Conservation (phyloP, 1,140 invertebrate genomes). For the Riptortus pedestris region DNA sequence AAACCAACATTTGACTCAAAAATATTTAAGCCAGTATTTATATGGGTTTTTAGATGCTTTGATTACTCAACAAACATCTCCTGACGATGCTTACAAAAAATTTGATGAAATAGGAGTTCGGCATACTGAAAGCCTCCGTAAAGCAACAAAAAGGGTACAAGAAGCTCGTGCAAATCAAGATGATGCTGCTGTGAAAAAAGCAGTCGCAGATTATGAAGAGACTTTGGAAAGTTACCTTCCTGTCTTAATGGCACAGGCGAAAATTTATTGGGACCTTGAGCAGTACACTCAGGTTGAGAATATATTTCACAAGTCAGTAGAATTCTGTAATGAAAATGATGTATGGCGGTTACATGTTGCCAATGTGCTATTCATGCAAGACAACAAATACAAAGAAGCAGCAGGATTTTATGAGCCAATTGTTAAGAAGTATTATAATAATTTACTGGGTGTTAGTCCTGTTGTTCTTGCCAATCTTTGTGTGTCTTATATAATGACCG, state of each 20-base stretch:
- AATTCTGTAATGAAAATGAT: conserved; percentile 96
- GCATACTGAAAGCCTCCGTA: conserved; percentile 80
- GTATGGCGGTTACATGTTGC: conserved; percentile 96
- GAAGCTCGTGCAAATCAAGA: conserved; percentile 79
- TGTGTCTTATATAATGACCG: conserved; percentile 98
- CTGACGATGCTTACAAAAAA: conserved; percentile 93
- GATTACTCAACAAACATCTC: conserved; percentile 94
- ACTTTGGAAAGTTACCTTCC: conserved; percentile 74
- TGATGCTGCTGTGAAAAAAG: conserved; percentile 78
- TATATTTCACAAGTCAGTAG: conserved; percentile 89
- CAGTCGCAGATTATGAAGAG: conserved; percentile 87
- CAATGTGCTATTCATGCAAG: conserved; percentile 98
- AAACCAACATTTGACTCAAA: conserved; percentile 93
- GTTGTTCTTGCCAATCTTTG: conserved; percentile 97
- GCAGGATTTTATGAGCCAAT: conserved; percentile 97
- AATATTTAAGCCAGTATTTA: conserved; percentile 84
- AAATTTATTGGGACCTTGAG: conserved; percentile 97
- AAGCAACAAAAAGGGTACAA: conserved; percentile 86
- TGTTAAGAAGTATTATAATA: conserved; percentile 91
- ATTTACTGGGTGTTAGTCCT: conserved; percentile 85
- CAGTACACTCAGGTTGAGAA: conserved; percentile 92
- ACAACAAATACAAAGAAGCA: conserved; percentile 96
- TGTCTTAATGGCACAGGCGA: conserved; percentile 96
- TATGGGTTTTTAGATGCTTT: conserved; percentile 87
- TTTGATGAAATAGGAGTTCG: conserved; percentile 90